A percentile compares a stretch with the other conserved stretches of the same genome.
These are phyloP conservation scores for Eutolmus rufibarbis DNA, from an alignment of 2,888 invertebrate genomes.

Conservation along the genomic window DNA sequence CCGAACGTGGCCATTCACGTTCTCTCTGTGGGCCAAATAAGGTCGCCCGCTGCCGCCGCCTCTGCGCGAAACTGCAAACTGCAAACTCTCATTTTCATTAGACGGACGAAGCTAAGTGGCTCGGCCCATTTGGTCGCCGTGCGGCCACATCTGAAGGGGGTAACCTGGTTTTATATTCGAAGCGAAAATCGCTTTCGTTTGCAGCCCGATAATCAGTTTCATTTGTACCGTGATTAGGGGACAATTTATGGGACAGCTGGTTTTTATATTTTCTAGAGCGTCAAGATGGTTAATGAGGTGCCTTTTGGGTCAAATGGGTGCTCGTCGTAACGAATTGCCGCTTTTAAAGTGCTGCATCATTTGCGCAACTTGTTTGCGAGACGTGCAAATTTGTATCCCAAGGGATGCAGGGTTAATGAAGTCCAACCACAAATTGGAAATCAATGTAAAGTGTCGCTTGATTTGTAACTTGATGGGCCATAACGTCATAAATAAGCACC, in stretches of 20 bases:
- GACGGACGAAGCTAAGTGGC: neutral
- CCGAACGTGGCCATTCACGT: neutral
- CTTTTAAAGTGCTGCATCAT: neutral
- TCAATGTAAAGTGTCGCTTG: neutral
- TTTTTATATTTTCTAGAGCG: neutral
- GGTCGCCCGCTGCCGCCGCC: neutral
- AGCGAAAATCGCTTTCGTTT: neutral
- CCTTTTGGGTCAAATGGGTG: neutral
- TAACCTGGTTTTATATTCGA: neutral
- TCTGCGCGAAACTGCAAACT: neutral
- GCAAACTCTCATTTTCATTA: slow-evolving; percentile 27
- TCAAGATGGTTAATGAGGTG: neutral
- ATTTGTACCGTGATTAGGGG: slow-evolving; percentile 2
- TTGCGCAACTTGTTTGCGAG: neutral
- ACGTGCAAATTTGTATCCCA: neutral
- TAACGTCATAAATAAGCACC: neutral
- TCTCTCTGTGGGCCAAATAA: neutral
- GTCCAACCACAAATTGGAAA: neutral
- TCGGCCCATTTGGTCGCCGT: neutral
- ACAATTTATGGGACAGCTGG: neutral
- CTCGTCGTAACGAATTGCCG: neutral
- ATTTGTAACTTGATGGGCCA: neutral
- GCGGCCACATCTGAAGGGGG: neutral
- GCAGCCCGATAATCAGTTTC: neutral
- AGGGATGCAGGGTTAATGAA: neutral